These are phyloP conservation scores for Propithecus deckenii DNA, from an alignment of 2,797 vertebrate species.

Conservation along the genomic window DNA sequence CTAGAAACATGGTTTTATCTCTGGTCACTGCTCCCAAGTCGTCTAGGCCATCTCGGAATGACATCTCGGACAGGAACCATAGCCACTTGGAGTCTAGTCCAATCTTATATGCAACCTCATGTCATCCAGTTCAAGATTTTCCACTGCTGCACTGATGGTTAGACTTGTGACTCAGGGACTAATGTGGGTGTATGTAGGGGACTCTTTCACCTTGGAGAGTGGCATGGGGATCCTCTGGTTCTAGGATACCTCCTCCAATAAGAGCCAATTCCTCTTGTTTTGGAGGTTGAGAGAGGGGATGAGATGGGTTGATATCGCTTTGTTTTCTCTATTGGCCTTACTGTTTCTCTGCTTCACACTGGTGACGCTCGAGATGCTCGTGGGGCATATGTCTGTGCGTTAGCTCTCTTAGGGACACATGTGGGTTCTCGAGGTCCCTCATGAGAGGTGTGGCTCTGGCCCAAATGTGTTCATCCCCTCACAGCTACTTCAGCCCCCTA, in stretches of 20 bases:
- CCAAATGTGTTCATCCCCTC: accelerated
- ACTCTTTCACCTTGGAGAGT: not conserved
- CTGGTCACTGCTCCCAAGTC: too few species aligned
- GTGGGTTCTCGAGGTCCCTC: not conserved
- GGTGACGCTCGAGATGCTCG: not conserved
- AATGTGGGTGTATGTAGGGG: not conserved
- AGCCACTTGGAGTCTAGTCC: not conserved
- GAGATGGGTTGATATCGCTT: not conserved
- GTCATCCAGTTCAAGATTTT: not conserved
- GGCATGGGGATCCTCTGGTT: not conserved
- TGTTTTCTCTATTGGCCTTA: not conserved
- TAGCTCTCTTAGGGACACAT: not conserved
- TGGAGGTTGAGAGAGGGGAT: not conserved
- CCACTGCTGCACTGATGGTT: not conserved
- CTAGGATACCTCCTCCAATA: not conserved
- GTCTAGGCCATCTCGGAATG: not conserved
- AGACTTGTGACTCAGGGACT: not conserved
- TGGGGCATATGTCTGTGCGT: accelerated
- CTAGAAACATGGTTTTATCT: not conserved
- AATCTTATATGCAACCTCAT: not conserved
- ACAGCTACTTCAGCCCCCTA: not conserved
- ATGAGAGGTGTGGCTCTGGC: not conserved
- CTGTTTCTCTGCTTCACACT: not conserved
- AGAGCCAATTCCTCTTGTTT: not conserved
- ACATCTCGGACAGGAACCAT: not conserved